Evolutionary conservation across 2,888 invertebrate species (phyloP).

Genomic region (Tachina lurida): DNA sequence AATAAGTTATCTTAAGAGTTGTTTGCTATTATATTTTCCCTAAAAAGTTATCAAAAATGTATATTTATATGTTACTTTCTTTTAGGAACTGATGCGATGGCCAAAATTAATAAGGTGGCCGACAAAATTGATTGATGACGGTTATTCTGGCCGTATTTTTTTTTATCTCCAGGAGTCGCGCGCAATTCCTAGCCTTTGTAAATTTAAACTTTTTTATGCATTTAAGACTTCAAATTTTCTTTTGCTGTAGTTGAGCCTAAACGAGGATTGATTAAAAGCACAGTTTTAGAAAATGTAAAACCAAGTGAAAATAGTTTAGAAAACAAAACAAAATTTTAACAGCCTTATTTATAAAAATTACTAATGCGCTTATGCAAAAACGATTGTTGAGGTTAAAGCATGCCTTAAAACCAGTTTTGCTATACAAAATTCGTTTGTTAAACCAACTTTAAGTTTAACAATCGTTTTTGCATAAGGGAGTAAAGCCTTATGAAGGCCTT

Average conservation of each 20-base stretch:
- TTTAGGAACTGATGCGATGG: not conserved
- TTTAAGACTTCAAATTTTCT: slow-evolving; percentile 9
- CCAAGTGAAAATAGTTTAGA: no score
- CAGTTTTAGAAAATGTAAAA: no score
- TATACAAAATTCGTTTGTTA: no score
- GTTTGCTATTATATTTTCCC: not conserved
- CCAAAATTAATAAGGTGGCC: slow-evolving; percentile 47
- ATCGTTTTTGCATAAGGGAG: no score
- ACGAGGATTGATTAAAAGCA: no score
- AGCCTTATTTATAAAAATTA: no score
- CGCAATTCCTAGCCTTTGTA: slow-evolving; percentile 11
- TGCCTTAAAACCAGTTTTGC: no score
- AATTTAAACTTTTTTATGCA: not conserved
- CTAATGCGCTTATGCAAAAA: no score
- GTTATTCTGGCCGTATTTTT: slow-evolving; percentile 37
- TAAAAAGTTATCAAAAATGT: slow-evolving; percentile 12
- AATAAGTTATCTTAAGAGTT: slow-evolving; percentile 27
- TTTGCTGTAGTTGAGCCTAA: not conserved
- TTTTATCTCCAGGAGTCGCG: not conserved
- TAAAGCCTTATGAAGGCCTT: no score
- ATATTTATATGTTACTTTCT: not conserved
- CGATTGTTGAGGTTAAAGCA: no score
- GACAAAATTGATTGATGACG: slow-evolving; percentile 65
- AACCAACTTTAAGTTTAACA: no score
- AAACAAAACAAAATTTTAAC: no score